Base-by-base conservation (phyloP, 2,888 invertebrate species). In the Chrysotoxum bicinctum region DNA sequence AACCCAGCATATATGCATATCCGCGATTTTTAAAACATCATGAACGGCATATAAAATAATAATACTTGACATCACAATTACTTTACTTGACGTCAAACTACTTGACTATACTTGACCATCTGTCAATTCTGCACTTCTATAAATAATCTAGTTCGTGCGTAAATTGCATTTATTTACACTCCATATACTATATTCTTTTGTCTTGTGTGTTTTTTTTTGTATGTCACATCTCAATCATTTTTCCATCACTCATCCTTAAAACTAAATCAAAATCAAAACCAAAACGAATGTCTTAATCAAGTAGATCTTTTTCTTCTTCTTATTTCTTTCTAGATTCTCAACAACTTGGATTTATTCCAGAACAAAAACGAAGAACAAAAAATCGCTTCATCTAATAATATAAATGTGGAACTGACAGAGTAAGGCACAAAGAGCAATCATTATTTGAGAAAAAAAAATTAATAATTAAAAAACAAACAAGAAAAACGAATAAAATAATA, bases 251-350 rank as follows among this genome's bases (percentile, higher is more conserved):
- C 79, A 72, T 68, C 58, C 52, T 50, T 54, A 56, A 72, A 66
- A 75, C 66, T 66, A 72, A 84, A 72, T 80, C 66, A 84, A 72
- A 84, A 72, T 80, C 66, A 84, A 72, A 70, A 79, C 37, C 45
- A 35, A 76, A 84, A 60, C 84, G 72, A 80, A 73, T 68, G 50
- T 81, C 81, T 81, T 73, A 85, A 81, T 85, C 75, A 85, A 76
- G 43, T 56, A 45, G 32, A 54, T 75, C 76, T 76, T 76, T 84
- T 37, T 52, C 37, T 37, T 76, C 45, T 80, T 72, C n/a, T 85
- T 85, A 60, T 60, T 81, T 73, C 16, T 81, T 85, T 68, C 81
- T 56, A 85, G 81, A 85, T 56, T 35, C 43, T 30, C 48, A 48
- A 50, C 32, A 32, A 75, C 12, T 83, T 78, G 83, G 83, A 79